Conservation (phyloP, 2,888 invertebrate species). For the Tetramorium bicarinatum region DNA sequence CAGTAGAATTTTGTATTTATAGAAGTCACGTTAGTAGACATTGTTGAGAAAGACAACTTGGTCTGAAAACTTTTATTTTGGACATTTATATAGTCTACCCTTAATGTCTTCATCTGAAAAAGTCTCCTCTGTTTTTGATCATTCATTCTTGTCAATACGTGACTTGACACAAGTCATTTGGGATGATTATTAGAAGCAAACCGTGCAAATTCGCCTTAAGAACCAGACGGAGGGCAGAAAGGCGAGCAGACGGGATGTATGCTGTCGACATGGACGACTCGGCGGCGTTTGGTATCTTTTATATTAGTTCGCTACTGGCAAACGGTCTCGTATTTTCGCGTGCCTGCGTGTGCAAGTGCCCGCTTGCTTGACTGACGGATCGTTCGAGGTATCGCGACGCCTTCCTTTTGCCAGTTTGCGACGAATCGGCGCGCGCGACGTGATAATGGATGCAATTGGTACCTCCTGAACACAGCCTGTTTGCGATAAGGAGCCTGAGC, state of each 20-base stretch:
- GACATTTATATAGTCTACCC: too few relatives aligned
- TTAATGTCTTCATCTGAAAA: not conserved
- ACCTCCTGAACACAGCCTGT: slow-evolving; percentile 28
- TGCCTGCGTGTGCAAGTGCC: slow-evolving; percentile 42
- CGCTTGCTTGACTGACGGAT: slow-evolving; percentile 58
- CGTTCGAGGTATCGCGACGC: slow-evolving; percentile 44
- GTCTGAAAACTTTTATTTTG: not conserved
- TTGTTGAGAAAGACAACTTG: not conserved
- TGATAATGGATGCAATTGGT: slow-evolving; percentile 48
- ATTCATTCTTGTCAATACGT: not conserved
- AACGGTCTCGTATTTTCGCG: slow-evolving; percentile 39
- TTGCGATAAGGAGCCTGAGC: slow-evolving; percentile 40
- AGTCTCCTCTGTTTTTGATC: not conserved
- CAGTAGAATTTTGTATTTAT: slow-evolving; percentile 11
- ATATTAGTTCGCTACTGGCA: slow-evolving; percentile 62
- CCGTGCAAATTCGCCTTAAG: slow-evolving; percentile 26
- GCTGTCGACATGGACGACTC: slow-evolving; percentile 30
- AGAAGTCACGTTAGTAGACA: slow-evolving; percentile 21
- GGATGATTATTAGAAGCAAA: slow-evolving; percentile 11
- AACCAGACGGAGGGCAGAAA: not conserved
- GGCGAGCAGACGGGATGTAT: not conserved
- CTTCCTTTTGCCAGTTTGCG: slow-evolving; percentile 7
- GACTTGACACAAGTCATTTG: not conserved
- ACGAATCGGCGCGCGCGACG: slow-evolving; percentile 28
- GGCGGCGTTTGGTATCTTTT: slow-evolving; percentile 56